Conservation (phyloP, 2,888 invertebrate species). For the Cancer borealis region DNA sequence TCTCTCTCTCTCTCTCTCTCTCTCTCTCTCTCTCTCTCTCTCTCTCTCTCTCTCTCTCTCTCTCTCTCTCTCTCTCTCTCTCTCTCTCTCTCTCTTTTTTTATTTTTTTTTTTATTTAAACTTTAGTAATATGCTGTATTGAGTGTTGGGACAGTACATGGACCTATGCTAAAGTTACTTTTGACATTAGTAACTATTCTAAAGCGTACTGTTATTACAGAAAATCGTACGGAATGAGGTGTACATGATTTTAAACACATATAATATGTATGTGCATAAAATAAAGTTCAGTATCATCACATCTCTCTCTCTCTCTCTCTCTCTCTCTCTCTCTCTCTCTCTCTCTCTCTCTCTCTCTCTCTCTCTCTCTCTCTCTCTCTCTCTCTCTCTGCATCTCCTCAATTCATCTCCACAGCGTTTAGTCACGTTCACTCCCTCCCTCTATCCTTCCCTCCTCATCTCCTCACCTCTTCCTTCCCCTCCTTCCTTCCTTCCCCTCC, state of each 20-base stretch:
- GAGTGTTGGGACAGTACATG: too few species aligned
- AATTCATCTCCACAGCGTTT: neutral
- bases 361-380: constrained; percentile 43
- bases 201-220: too few species aligned
- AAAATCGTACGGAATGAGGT: too few species aligned
- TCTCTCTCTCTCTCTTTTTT: neutral
- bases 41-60: constrained; percentile 26
- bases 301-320: too few species aligned
- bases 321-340: constrained; percentile 2
- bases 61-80: constrained; percentile 40
- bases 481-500: neutral
- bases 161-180: too few species aligned
- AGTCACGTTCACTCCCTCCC: neutral
- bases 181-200: too few species aligned
- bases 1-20: neutral
- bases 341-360: constrained; percentile 11
- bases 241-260: too few species aligned
- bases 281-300: too few species aligned
- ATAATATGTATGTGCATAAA: too few species aligned
- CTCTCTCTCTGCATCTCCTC: neutral
- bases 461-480: neutral
- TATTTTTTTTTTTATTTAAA: too few species aligned
- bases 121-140: too few species aligned
- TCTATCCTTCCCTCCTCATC: neutral
- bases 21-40: constrained; percentile 11